Base-by-base conservation (phyloP, 2,888 invertebrate species). In the Cephonodes hylas region DNA sequence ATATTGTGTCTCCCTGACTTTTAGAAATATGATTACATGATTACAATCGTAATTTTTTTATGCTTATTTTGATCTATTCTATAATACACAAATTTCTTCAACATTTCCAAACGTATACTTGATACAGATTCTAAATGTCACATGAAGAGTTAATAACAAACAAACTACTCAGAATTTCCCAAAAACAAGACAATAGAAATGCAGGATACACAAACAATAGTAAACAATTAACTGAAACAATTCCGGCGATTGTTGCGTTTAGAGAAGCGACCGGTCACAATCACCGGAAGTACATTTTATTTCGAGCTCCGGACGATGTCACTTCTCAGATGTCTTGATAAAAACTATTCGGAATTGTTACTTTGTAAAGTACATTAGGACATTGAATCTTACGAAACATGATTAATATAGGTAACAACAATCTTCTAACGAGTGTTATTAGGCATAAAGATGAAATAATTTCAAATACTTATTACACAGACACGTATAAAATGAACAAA, bases 221-320 rank as follows among this genome's bases (percentile, higher is more conserved):
- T 70, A 69, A 73, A 72, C 74, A 74, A 77, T 77, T 77, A 74
- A 71, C 70, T 76, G 75, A 76, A 72, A 72, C 75, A 60, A 81
- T 82, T 83, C 84, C 85, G 80, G 79, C 68, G 70, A 83, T 85
- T 84, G 86, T 83, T 66, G 64, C 65, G 73, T 73, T 72, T 71
- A 69, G 69, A 67, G 70, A 70, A 72, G 72, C 69, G 73, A 66
- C 66, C 63, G 66, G 58, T 61, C 64, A 85, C 85, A 86, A 86
- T 84, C 72, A 64, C 77, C 81, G 86, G 86, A 84, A 80, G 72
- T 69, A 66, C 69, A 66, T 73, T 73, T 74, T 64, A 62, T 71
- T 72, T 63, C 62, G 65, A 53, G 57, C 59, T 57, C 68, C 58
- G 69, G 65, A 45, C 58, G 56, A 63, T 61, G 63, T 27, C 64